These are phyloP conservation scores for Ochropacha duplaris DNA, from an alignment of 2,888 invertebrate genomes.

Conservation along the genomic window DNA sequence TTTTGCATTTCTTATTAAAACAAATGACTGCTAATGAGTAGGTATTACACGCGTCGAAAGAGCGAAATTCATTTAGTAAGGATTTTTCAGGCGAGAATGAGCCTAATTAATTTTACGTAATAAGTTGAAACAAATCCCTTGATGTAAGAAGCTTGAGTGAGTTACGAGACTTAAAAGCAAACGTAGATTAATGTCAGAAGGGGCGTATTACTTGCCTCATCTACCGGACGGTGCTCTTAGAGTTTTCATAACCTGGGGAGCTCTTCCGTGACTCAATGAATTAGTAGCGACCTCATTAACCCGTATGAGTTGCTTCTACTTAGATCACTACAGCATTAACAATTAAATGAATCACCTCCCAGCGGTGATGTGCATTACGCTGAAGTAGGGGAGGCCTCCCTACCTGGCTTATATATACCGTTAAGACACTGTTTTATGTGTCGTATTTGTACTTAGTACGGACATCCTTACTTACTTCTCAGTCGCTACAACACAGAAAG, in stretches of 20 bases:
- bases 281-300: constrained; percentile 77
- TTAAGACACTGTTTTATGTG: constrained; percentile 35
- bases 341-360: constrained; percentile 65
- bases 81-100: constrained; percentile 15
- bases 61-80: not conserved
- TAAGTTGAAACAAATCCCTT: constrained; percentile 27
- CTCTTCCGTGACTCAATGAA: constrained; percentile 65
- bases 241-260: constrained; percentile 55
- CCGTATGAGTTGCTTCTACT: constrained; percentile 61
- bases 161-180: constrained; percentile 44
- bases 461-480: not conserved
- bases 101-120: constrained; percentile 21
- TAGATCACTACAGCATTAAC: constrained; percentile 70
- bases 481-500: not conserved
- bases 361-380: constrained; percentile 21
- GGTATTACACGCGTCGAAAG: not conserved
- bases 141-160: constrained; percentile 33
- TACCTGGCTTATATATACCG: constrained; percentile 25
- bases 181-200: constrained; percentile 43
- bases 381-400: constrained; percentile 21
- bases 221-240: constrained; percentile 33
- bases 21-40: not conserved
- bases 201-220: constrained; percentile 42
- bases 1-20: constrained; percentile 3
- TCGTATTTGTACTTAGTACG: not conserved